Percentiles rank a stretch among this genome's conserved stretches.
Conservation (phyloP, 2,888 invertebrate genomes). For the Masnerella sp. region DNA sequence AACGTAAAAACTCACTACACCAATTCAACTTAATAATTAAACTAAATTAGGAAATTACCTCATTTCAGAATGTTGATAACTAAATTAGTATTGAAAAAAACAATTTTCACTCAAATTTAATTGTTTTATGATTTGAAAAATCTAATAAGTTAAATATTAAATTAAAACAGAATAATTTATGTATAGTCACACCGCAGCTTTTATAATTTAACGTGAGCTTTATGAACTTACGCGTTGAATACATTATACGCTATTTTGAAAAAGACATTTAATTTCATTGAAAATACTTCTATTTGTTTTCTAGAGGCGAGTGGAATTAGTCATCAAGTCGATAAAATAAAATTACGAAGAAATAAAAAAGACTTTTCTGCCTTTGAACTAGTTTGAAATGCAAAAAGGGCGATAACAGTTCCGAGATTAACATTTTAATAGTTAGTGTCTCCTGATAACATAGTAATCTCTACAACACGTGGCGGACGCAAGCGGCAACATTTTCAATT, state of each 20-base stretch:
- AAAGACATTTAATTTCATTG: conserved; percentile 9
- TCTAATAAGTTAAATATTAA: too few species aligned
- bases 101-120: too few species aligned
- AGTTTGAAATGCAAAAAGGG: conserved; percentile 16
- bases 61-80: too few species aligned
- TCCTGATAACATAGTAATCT: conserved; percentile 24
- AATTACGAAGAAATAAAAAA: not conserved
- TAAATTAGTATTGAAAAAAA: too few species aligned
- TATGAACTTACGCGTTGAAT: conserved; percentile 15
- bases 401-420: conserved; percentile 14
- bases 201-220: conserved; percentile 18
- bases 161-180: too few species aligned
- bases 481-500: conserved; percentile 15
- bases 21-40: too few species aligned
- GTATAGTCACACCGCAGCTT: too few species aligned
- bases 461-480: conserved; percentile 17
- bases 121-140: too few species aligned
- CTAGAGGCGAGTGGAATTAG: not conserved
- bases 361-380: conserved; percentile 2
- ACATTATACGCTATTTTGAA: conserved; percentile 11
- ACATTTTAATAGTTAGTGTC: conserved; percentile 32
- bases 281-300: not conserved
- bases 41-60: too few species aligned
- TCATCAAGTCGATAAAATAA: conserved; percentile 11
- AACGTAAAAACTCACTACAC: too few species aligned